Evolutionary conservation across 1,140 invertebrate genomes (phyloP).

Genomic region (Aphelinus atriplicis): DNA sequence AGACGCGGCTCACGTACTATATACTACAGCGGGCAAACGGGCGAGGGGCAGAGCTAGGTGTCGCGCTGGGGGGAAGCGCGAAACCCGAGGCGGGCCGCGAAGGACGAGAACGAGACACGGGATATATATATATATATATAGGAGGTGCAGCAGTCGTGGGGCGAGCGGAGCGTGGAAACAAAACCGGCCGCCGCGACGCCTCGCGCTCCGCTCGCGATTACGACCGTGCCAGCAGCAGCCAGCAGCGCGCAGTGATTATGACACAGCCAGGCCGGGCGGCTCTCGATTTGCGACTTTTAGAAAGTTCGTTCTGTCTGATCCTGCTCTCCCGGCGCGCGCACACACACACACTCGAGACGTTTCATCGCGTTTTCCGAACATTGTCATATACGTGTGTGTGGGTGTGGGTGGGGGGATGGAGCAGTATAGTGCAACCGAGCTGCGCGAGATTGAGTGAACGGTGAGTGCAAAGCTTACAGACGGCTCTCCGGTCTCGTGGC

Average conservation of each 20-base stretch:
- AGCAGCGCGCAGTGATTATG: constrained; percentile 19
- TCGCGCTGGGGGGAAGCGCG: constrained; percentile 1
- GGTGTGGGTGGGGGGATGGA: too few relatives aligned
- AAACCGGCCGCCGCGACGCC: neutral
- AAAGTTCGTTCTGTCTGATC: constrained; percentile 10
- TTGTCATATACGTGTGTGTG: too few relatives aligned
- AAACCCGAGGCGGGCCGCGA: constrained; percentile 35
- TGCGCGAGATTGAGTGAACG: too few relatives aligned
- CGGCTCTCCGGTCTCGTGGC: too few relatives aligned
- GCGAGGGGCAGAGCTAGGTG: neutral
- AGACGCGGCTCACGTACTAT: too few relatives aligned
- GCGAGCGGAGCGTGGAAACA: constrained; percentile 3
- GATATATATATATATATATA: too few relatives aligned
- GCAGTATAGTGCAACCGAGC: too few relatives aligned
- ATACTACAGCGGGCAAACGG: too few relatives aligned
- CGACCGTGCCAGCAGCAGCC: constrained; percentile 5
- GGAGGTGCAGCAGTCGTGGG: too few relatives aligned
- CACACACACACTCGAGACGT: too few relatives aligned
- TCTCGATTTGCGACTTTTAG: constrained; percentile 18
- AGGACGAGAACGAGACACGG: constrained; percentile 5
- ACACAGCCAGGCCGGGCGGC: constrained; percentile 1
- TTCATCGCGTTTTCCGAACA: too few relatives aligned
- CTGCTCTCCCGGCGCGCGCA: neutral
- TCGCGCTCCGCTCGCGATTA: constrained; percentile 1
- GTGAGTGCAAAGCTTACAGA: too few relatives aligned